A percentile compares a stretch with the other conserved stretches of the same genome.
Evolutionary conservation across 2,113 vertebrate species (phyloP).

Genomic region (Chiloscyllium plagiosum): DNA sequence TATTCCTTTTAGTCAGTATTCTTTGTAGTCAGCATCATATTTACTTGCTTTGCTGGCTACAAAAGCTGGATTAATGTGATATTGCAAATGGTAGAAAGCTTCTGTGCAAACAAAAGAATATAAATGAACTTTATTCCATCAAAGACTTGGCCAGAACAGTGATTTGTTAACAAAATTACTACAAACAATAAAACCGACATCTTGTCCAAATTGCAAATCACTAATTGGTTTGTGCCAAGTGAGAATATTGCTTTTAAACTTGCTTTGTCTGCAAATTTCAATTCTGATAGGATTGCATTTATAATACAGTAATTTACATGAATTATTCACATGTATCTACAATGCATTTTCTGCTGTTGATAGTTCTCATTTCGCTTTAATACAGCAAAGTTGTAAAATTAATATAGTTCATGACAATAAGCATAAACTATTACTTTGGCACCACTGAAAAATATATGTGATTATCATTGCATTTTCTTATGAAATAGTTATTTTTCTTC

Average conservation of each 20-base stretch:
- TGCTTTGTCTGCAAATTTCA: not conserved
- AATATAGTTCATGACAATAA: not conserved
- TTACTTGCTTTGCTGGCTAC: too few species aligned
- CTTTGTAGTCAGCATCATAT: too few species aligned
- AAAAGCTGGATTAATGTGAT: not conserved
- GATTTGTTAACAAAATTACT: not conserved
- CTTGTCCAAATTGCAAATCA: not conserved
- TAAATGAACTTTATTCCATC: not conserved
- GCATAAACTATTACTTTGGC: not conserved
- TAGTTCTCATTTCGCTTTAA: not conserved
- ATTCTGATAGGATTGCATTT: not conserved
- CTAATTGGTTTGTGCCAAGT: not conserved
- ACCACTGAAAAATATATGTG: not conserved
- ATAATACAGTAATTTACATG: not conserved
- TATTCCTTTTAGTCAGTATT: not conserved
- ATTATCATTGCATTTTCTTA: not conserved
- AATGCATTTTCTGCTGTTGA: not conserved
- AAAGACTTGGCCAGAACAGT: not conserved
- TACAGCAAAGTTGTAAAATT: not conserved
- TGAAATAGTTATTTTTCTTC: not conserved
- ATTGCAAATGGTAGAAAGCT: not conserved
- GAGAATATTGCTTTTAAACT: not conserved
- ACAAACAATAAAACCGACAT: not conserved
- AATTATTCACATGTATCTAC: not conserved
- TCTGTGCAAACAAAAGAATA: not conserved